A percentile compares a stretch with the other conserved stretches of the same genome.
These are phyloP conservation scores for Tenthredo livida DNA, from an alignment of 2,888 invertebrate species.

Conservation along the genomic window DNA sequence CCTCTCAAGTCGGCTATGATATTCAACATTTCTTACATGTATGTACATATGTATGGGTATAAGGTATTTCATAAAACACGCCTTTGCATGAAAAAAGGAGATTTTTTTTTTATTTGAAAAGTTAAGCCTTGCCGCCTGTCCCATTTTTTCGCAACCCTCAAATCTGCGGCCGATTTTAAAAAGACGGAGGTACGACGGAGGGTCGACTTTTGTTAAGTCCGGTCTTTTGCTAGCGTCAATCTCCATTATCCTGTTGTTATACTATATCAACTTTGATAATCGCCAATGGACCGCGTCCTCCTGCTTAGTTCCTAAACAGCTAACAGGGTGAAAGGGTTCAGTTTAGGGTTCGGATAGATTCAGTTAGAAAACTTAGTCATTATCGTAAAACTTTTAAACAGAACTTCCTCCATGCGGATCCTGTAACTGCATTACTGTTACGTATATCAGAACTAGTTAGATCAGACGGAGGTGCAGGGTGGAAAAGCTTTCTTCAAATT, in stretches of 20 bases:
- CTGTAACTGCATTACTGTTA: background rate
- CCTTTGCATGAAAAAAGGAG: background rate
- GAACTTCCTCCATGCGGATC: background rate
- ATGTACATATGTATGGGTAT: background rate
- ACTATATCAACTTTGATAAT: conserved; percentile 28
- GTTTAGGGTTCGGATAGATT: background rate
- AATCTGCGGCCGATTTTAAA: background rate
- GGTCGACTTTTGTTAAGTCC: conserved; percentile 8
- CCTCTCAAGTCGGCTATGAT: background rate
- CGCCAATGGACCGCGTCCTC: conserved; percentile 22
- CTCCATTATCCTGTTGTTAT: conserved; percentile 16
- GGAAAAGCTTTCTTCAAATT: background rate
- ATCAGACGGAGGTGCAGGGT: background rate
- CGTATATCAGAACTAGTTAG: background rate
- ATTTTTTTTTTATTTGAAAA: background rate
- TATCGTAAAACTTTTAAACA: conserved; percentile 31
- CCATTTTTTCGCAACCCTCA: background rate
- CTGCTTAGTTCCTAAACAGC: background rate
- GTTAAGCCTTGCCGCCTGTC: background rate
- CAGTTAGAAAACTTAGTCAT: conserved; percentile 20
- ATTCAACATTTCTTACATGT: background rate
- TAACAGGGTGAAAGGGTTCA: conserved; percentile 25
- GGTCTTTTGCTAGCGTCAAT: conserved; percentile 10
- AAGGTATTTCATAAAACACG: background rate
- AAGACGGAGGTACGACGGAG: background rate